phyloP scores from a whole-genome alignment of 2,797 vertebrate genomes.

The Tarsius wallacei region DNA sequence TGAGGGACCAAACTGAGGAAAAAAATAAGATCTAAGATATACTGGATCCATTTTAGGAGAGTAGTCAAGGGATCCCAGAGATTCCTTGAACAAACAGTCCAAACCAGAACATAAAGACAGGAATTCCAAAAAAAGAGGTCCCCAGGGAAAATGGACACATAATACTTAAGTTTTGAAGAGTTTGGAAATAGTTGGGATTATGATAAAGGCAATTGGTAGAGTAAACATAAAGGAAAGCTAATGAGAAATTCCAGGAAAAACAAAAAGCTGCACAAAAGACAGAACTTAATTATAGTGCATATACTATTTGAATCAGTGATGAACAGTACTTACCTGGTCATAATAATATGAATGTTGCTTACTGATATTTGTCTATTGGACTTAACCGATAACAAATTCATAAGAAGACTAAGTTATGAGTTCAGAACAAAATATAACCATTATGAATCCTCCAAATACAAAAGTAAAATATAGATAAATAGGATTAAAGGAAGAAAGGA shows the following conservation, averaged over 20 bases:
- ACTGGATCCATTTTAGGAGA: not conserved
- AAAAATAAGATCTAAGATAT: not conserved
- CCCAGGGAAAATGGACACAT: not conserved
- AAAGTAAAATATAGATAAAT: not conserved
- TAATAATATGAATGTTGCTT: not conserved
- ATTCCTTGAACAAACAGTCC: not conserved
- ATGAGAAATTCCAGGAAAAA: not conserved
- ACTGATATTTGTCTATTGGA: not conserved
- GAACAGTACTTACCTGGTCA: not conserved
- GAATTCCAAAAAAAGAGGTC: not conserved
- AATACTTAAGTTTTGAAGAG: not conserved
- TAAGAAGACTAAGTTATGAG: not conserved
- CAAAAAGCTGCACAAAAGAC: not conserved
- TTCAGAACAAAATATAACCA: not conserved
- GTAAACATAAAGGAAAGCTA: not conserved
- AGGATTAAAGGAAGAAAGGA: not conserved
- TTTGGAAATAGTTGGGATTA: not conserved
- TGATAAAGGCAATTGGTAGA: not conserved
- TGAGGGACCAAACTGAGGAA: not conserved
- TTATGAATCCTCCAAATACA: constrained; percentile 1
- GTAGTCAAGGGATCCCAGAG: not conserved
- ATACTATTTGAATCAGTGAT: not conserved
- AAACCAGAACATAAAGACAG: not conserved
- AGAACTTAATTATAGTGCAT: not conserved
- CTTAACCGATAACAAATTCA: not conserved